Percentiles rank a stretch among this genome's conserved stretches.
These are phyloP conservation scores for Trachythela sp. DNA, from an alignment of 64 coral and sea anemone genomes.

Conservation along the genomic window DNA sequence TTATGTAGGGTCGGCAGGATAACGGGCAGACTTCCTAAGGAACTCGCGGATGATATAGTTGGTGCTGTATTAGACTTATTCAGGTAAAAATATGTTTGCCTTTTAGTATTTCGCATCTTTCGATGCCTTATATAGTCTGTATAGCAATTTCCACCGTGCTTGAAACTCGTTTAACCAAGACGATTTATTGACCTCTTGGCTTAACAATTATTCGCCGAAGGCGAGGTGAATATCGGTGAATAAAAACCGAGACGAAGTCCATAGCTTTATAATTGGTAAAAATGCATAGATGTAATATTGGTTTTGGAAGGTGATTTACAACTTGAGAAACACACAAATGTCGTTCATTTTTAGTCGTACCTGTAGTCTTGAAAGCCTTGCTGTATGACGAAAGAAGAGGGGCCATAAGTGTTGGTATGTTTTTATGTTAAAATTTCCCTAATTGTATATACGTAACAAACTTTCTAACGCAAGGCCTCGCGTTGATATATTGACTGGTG, in stretches of 20 bases:
- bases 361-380: constrained; percentile 83
- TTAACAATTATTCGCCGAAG: too few relatives aligned
- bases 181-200: too few relatives aligned
- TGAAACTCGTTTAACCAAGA: too few relatives aligned
- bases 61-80: constrained; percentile 82
- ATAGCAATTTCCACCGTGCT: constrained; percentile 76
- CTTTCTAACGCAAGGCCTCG: too few relatives aligned
- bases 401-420: constrained; percentile 79
- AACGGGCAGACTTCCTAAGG: constrained; percentile 89
- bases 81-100: neutral
- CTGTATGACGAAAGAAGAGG: constrained; percentile 87
- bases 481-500: too few relatives aligned
- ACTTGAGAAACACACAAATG: too few relatives aligned
- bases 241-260: too few relatives aligned
- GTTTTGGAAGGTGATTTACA: too few relatives aligned
- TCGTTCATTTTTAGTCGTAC: constrained; percentile 65
- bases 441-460: too few relatives aligned
- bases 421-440: neutral
- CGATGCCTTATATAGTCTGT: constrained; percentile 71
- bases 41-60: constrained; percentile 93
- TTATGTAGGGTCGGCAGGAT: constrained; percentile 71
- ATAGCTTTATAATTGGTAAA: too few relatives aligned
- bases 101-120: neutral
- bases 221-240: too few relatives aligned
- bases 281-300: too few relatives aligned